Evolutionary conservation across 2,113 vertebrate species (phyloP).

Genomic region (Columba livia): DNA sequence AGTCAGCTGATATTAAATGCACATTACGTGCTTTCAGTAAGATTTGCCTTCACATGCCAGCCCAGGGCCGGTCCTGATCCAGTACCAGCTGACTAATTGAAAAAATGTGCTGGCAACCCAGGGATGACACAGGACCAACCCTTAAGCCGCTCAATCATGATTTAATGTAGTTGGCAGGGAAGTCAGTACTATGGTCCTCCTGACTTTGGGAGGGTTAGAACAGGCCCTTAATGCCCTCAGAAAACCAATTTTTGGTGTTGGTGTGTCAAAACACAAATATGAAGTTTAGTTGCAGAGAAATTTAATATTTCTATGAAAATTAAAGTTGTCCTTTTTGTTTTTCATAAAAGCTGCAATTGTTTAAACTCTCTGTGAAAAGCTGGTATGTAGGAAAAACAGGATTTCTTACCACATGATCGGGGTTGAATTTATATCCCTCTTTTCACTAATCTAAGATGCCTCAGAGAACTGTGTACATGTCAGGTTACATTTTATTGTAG

Average conservation of each 20-base stretch:
- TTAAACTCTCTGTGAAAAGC: not conserved
- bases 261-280: not conserved
- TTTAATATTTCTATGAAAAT: not conserved
- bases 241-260: not conserved
- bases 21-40: not conserved
- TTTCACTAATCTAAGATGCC: not conserved
- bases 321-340: not conserved
- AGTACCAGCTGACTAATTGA: not conserved
- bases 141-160: not conserved
- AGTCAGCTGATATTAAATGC: not conserved
- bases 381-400: not conserved
- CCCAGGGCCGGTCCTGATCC: not conserved
- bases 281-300: not conserved
- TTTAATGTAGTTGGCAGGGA: not conserved
- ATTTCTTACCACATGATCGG: not conserved
- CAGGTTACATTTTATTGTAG: not conserved
- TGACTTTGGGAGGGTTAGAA: not conserved
- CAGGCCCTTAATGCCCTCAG: not conserved
- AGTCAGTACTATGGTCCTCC: not conserved
- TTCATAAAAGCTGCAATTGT: not conserved
- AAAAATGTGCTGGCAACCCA: not conserved
- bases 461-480: slow-evolving; percentile 6
- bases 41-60: not conserved
- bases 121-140: not conserved
- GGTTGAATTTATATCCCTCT: not conserved